A percentile compares a stretch with the other conserved stretches of the same genome.
These are phyloP conservation scores for Caenorhabditis plicata DNA, from an alignment of 2,888 invertebrate species.

Conservation along the genomic window DNA sequence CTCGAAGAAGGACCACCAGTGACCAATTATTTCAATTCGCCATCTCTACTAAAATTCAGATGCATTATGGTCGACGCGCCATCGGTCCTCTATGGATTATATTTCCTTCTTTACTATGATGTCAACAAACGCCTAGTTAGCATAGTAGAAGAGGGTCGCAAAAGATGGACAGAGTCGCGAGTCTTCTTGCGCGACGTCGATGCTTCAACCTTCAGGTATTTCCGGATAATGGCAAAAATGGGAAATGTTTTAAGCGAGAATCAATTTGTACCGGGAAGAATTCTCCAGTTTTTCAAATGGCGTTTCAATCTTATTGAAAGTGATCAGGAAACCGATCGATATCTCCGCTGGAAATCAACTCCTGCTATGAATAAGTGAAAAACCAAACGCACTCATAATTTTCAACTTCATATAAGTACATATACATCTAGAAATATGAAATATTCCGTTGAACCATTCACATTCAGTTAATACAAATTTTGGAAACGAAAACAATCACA, in stretches of 20 bases:
- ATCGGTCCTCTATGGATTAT: conserved; percentile 22
- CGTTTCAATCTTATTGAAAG: conserved; percentile 39
- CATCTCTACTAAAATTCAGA: conserved; percentile 15
- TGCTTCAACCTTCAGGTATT: conserved; percentile 36
- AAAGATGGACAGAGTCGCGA: conserved; percentile 41
- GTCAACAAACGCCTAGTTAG: conserved; percentile 35
- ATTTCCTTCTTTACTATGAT: conserved; percentile 38
- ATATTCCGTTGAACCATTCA: no score
- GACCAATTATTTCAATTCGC: conserved; percentile 19
- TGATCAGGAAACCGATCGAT: conserved; percentile 35
- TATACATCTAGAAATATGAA: no score
- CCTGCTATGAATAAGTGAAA: no score
- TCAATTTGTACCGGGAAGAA: conserved; percentile 19
- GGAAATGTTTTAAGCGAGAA: conserved; percentile 7
- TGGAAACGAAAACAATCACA: no score
- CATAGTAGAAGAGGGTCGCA: conserved; percentile 31
- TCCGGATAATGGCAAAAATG: not conserved
- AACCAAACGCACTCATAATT: no score
- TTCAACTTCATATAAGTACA: no score
- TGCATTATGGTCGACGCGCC: conserved; percentile 42
- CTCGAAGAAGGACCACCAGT: conserved; percentile 30
- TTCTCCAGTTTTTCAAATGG: conserved; percentile 49
- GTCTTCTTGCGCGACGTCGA: conserved; percentile 43
- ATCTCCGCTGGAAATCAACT: conserved; percentile 39
- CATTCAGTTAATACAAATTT: no score